Base-by-base conservation (phyloP, 2,797 vertebrate genomes). In the Ptychadena robeensis region DNA sequence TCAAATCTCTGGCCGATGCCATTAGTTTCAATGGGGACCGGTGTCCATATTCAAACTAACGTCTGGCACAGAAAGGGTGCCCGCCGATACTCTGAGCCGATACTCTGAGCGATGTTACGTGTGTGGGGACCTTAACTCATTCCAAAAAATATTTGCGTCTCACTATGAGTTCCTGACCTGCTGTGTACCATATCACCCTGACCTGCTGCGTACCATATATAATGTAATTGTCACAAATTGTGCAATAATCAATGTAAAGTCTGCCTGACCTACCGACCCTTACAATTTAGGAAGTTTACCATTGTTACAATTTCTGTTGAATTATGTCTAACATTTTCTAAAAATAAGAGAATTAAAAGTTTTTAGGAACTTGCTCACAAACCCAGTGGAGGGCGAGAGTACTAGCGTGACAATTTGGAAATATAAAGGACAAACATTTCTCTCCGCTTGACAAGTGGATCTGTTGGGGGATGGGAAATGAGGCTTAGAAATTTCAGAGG, bases 401-500 rank as follows among this genome's bases (percentile, higher is more conserved):
- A 25, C 59, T 61, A 28, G 59, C 59, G 10, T 61, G 59, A 38
- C 63, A 44, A 25, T 37, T 40, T 38, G 35, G 57, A 75, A 64
- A 68, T 79, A 81, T 28, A 74, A 75, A 48, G 40, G 48, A 31
- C 66, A 69, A 65, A 75, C 64, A 82, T 75, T 27, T 18, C 80
- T 74, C 12, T 73, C 71, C 57, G 73, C 66, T 31, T 71, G 34
- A 75, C 67, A 82, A 61, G 67, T 34, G 64, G 59, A 66, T 73
- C 37, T 73, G 61, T 32, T 71, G 81, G 81, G 81, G 81, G 74
- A 83, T 44, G 81, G 73, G 73, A 14, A 14, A 34, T 10, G 11
- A 3, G 59, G 68, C 67, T 71, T 53, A 38, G 74, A 71, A 65
- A 78, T 83, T 78, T 63, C 74, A 73, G 74, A 65, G 67, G 53